A percentile compares a stretch with the other conserved stretches of the same genome.
Conservation (phyloP, 2,797 vertebrate genomes). For the Steatocranus sp. region DNA sequence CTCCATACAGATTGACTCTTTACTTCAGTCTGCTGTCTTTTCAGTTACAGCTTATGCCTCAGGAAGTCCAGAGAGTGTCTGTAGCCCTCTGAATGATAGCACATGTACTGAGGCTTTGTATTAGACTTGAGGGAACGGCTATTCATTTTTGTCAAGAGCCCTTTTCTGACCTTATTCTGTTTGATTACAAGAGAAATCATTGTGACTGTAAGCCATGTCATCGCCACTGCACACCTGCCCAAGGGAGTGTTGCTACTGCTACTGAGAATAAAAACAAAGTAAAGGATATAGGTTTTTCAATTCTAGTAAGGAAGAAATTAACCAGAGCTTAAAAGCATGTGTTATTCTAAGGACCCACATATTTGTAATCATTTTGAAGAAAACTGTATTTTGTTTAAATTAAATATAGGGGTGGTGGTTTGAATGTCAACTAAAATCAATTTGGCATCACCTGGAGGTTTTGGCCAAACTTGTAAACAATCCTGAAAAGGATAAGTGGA, state of each 20-base stretch:
- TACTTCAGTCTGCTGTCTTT: background rate
- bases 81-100: slow-evolving; percentile 11
- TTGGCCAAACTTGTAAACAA: background rate
- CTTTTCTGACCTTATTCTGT: slow-evolving; percentile 29
- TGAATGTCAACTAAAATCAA: background rate
- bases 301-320: background rate
- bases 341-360: background rate
- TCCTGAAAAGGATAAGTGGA: background rate
- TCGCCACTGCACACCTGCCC: slow-evolving; percentile 12
- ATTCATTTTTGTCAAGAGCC: slow-evolving; percentile 13
- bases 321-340: background rate
- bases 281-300: background rate
- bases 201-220: slow-evolving; percentile 13
- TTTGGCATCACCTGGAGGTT: background rate
- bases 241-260: background rate
- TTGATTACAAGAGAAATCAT: slow-evolving; percentile 43
- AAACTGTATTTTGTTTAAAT: background rate
- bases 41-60: background rate
- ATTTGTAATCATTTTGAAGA: background rate
- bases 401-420: background rate
- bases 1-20: background rate
- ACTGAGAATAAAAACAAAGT: background rate
- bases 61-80: slow-evolving; percentile 1
- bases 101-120: slow-evolving; percentile 5
- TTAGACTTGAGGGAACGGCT: slow-evolving; percentile 25